Evolutionary conservation across 2,888 invertebrate species (phyloP), one percentile per base, ranked within the genome.

Genomic region (Melieria crassipennis): DNA sequence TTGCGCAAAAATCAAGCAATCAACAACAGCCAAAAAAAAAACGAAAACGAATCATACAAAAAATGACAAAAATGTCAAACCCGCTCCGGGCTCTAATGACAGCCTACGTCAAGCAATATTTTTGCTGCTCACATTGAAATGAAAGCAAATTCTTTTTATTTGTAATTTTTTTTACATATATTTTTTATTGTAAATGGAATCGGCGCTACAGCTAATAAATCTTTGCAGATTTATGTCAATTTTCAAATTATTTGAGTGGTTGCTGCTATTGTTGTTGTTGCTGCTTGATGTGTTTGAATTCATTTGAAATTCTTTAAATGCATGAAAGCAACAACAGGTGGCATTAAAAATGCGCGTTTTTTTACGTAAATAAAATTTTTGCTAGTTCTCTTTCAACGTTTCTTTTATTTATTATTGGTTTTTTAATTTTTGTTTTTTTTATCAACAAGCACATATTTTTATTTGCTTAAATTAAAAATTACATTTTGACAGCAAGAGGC

Each of bases 401-500:
- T 30, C 3, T 30, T 2, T 30, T 30, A 30, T 30, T 30, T 30
- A 30, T 30, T 30, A 30, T 30, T 30, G 30, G 1, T 30, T 30
- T 30, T 1, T 30, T 30, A 1, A 3, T 3, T 30, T 30, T 30
- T 2, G 2, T 30, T 30, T 30, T 30, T 30, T 30, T 30, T 30
- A 3, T 30, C 30, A 30, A 3, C 30, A 30, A 30, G 30, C 30
- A 30, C 30, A 30, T 30, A 30, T 30, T 30, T 30, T 30, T 30
- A 30, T 5, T 13, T 16, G 11, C 13, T 43, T 67, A 60, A 67
- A 67, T 50, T 67, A 67, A 67, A 67, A 67, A 42, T 50, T 10
- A 60, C n/a, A 67, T 67, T 67, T 67, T 67, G 67, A 67, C 67
- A 67, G 67, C 48, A 7, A 46, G 60, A 50, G n/a, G 48, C 57